A percentile compares a stretch with the other conserved stretches of the same genome.
phyloP scores from a whole-genome alignment of 2,888 invertebrate genomes.

The Ophion slaviceki region DNA sequence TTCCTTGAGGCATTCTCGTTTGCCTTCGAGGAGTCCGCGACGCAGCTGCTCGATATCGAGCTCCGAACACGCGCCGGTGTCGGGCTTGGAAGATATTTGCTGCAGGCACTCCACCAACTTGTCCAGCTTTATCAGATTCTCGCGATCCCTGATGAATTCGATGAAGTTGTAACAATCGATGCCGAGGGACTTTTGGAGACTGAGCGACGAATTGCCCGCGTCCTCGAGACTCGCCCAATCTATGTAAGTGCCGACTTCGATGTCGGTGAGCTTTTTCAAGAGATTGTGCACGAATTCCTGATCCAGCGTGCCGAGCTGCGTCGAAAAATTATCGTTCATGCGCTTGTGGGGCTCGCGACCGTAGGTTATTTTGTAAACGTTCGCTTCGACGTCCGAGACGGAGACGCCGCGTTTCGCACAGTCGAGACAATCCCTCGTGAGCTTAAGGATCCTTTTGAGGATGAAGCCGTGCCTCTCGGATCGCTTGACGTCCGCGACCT shows the following conservation, averaged over 20 bases:
- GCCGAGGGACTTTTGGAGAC: conserved; percentile 78
- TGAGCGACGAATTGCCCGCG: conserved; percentile 70
- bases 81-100: conserved; percentile 75
- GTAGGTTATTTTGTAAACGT: conserved; percentile 75
- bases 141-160: conserved; percentile 68
- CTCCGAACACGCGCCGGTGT: conserved; percentile 35
- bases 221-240: conserved; percentile 78
- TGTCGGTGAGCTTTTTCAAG: conserved; percentile 74
- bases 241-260: conserved; percentile 76
- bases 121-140: conserved; percentile 67
- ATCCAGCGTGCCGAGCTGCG: conserved; percentile 66
- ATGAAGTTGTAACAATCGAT: conserved; percentile 75
- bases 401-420: conserved; percentile 31
- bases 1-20: conserved; percentile 70
- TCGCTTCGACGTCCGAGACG: conserved; percentile 57
- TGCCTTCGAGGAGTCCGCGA: conserved; percentile 66
- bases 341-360: conserved; percentile 68
- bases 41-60: conserved; percentile 73
- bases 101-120: conserved; percentile 74
- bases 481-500: conserved; percentile 57
- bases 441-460: conserved; percentile 72
- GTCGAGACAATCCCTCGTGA: conserved; percentile 69
- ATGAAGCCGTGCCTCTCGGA: conserved; percentile 73
- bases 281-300: conserved; percentile 72
- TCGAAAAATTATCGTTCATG: conserved; percentile 63